Conservation (phyloP, 2,888 invertebrate species). For the Steinernema hermaphroditum region DNA sequence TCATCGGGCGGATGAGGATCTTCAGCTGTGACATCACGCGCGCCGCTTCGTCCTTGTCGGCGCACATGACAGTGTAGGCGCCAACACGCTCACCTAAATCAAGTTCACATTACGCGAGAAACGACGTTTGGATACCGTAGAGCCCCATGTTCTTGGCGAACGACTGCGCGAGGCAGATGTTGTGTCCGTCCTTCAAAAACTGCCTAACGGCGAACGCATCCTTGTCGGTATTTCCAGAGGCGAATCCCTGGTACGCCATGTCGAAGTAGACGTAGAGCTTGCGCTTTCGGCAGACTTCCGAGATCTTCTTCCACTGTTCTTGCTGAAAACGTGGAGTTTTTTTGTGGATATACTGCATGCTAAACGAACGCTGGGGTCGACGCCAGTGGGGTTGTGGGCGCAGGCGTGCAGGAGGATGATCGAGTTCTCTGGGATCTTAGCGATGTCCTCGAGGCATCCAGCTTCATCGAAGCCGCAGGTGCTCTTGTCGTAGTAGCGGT, state of each 20-base stretch:
- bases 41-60: conserved; percentile 79
- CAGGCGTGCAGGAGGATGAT: conserved; percentile 91
- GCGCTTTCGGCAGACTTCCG: conserved; percentile 76
- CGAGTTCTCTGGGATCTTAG: conserved; percentile 84
- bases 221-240: conserved; percentile 79
- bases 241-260: conserved; percentile 93
- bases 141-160: conserved; percentile 96
- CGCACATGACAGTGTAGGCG: conserved; percentile 86
- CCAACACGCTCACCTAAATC: conserved; percentile 52
- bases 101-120: neutral
- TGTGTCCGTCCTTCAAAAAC: conserved; percentile 86
- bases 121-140: conserved; percentile 69
- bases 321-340: conserved; percentile 66
- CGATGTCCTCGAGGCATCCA: conserved; percentile 85
- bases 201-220: conserved; percentile 86
- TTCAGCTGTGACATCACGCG: conserved; percentile 73
- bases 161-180: conserved; percentile 85
- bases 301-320: conserved; percentile 87
- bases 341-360: neutral
- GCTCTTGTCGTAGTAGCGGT: conserved; percentile 89
- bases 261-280: conserved; percentile 90
- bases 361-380: conserved; percentile 76
- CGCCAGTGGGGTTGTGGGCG: conserved; percentile 97
- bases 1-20: conserved; percentile 90
- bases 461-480: conserved; percentile 90